These are phyloP conservation scores for Tanypteryx hageni DNA, from an alignment of 2,888 invertebrate genomes.

Conservation along the genomic window DNA sequence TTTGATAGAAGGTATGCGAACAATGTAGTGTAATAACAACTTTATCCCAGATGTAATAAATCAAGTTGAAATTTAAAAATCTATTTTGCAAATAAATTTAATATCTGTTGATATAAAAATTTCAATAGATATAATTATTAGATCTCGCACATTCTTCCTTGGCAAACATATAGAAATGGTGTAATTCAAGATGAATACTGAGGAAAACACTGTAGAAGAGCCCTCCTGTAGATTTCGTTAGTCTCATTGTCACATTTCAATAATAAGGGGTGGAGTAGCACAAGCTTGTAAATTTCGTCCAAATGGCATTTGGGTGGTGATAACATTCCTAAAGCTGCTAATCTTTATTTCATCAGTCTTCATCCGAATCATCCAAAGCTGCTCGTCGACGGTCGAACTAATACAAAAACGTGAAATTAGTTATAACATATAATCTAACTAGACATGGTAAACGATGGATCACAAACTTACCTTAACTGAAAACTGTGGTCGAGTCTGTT, in stretches of 20 bases:
- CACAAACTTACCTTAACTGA: slow-evolving; percentile 82
- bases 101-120: too few species aligned
- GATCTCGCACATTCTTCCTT: too few species aligned
- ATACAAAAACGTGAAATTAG: slow-evolving; percentile 69
- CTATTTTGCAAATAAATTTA: too few species aligned
- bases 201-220: not conserved
- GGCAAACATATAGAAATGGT: too few species aligned
- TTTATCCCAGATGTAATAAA: too few species aligned
- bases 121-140: too few species aligned
- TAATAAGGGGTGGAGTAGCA: too few species aligned
- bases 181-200: not conserved
- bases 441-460: slow-evolving; percentile 21
- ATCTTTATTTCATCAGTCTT: slow-evolving; percentile 73
- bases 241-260: too few species aligned
- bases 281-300: too few species aligned
- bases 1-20: too few species aligned
- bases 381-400: slow-evolving; percentile 93
- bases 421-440: not conserved
- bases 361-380: slow-evolving; percentile 91
- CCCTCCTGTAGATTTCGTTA: not conserved
- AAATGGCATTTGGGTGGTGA: not conserved
- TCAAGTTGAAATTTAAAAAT: too few species aligned
- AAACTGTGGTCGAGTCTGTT: slow-evolving; percentile 86
- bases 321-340: not conserved
- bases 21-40: too few species aligned